Conservation (phyloP, 2,113 vertebrate species). For the Machaerirhynchus nigripectus region DNA sequence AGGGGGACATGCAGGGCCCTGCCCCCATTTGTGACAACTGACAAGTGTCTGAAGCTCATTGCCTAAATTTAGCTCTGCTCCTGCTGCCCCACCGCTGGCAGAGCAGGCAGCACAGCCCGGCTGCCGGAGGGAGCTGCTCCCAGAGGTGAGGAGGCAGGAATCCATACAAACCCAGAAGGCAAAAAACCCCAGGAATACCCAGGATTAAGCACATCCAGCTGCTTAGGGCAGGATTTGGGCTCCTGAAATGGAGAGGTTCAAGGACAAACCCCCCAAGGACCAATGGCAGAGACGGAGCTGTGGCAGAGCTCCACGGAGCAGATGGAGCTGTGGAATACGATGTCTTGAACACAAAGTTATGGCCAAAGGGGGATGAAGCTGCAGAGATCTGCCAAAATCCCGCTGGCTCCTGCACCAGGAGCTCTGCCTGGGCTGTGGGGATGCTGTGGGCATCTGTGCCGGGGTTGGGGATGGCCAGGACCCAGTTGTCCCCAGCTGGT, state of each 20-base stretch:
- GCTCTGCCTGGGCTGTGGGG: background rate
- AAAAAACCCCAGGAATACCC: background rate
- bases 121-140: background rate
- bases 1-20: accelerated
- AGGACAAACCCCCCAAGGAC: background rate
- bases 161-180: background rate
- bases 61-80: background rate
- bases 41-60: background rate
- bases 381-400: background rate
- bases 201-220: background rate
- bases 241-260: background rate
- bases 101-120: background rate
- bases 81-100: accelerated
- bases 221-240: background rate
- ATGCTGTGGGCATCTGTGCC: background rate
- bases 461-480: background rate
- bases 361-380: background rate
- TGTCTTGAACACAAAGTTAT: background rate
- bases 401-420: background rate
- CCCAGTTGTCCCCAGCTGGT: background rate
- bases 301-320: background rate
- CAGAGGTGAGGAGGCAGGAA: background rate
- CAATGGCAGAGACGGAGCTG: accelerated
- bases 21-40: background rate
- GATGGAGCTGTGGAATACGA: background rate